A percentile compares a stretch with the other conserved stretches of the same genome.
Evolutionary conservation across 2,113 vertebrate species (phyloP).

Genomic region (Bos indicus): DNA sequence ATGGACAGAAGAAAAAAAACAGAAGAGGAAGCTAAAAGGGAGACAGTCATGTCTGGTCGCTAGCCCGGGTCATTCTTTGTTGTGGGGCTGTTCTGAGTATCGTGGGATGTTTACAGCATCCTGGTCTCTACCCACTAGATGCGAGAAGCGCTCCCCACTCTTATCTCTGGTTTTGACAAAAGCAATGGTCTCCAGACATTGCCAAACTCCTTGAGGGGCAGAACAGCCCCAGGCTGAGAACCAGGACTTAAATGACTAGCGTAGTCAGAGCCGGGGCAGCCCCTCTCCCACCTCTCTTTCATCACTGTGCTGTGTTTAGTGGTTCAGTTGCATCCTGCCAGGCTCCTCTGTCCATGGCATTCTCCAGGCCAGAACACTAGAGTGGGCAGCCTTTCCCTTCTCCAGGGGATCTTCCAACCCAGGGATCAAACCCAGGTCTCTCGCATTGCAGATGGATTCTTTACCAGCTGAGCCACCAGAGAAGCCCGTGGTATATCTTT

Average conservation of each 20-base stretch:
- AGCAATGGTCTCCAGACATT: neutral
- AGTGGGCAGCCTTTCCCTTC: neutral
- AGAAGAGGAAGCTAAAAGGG: neutral
- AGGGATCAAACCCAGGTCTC: neutral
- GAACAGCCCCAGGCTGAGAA: neutral
- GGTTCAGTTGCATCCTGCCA: neutral
- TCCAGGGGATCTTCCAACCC: neutral
- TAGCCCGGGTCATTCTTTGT: neutral
- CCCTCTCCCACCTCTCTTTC: neutral
- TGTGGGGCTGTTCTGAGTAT: neutral
- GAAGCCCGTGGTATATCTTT: neutral
- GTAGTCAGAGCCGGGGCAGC: neutral
- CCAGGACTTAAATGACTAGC: neutral
- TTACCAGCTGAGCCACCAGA: neutral
- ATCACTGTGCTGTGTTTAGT: neutral
- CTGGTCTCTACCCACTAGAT: neutral
- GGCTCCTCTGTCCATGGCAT: neutral
- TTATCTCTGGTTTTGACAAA: neutral
- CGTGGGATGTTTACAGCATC: neutral
- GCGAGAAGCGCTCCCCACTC: neutral
- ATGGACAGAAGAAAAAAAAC: neutral
- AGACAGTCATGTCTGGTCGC: neutral
- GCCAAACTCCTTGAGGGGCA: neutral
- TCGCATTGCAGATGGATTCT: fast-evolving
- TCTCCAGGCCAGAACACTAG: neutral